A percentile compares a stretch with the other conserved stretches of the same genome.
phyloP scores from a whole-genome alignment of 53 echinoderm and acorn worm species.

The Pentamera pediparva region DNA sequence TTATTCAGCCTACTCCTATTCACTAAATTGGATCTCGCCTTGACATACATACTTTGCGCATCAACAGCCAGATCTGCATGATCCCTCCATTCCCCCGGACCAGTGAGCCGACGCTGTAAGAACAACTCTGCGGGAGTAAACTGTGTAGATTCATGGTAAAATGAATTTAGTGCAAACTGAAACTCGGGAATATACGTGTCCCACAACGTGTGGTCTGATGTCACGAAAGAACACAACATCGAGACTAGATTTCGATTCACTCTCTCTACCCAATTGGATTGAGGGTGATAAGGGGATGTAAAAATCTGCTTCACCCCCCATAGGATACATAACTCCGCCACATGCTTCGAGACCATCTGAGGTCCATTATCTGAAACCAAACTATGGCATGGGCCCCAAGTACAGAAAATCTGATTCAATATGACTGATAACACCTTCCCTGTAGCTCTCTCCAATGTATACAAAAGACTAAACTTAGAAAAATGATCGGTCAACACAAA shows the following conservation, averaged over 20 bases:
- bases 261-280: conserved; percentile 53
- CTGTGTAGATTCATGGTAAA: conserved; percentile 1
- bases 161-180: not conserved
- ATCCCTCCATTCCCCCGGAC: not conserved
- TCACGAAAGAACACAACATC: conserved; percentile 44
- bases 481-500: conserved; percentile 32
- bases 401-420: conserved; percentile 46
- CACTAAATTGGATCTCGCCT: too few species aligned
- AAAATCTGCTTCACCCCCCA: conserved; percentile 51
- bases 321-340: conserved; percentile 28
- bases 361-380: conserved; percentile 59
- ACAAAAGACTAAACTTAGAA: conserved; percentile 32
- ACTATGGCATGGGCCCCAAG: conserved; percentile 35
- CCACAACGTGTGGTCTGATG: conserved; percentile 39
- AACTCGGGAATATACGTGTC: conserved; percentile 1
- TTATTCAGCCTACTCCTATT: not conserved
- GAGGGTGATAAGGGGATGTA: conserved; percentile 53
- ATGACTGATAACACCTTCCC: conserved; percentile 29
- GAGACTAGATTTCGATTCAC: conserved; percentile 50
- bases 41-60: not conserved
- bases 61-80: not conserved
- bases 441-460: conserved; percentile 34
- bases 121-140: not conserved
- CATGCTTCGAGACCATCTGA: conserved; percentile 32
- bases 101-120: not conserved